phyloP scores from a whole-genome alignment of 2,113 vertebrate species.

The Calidris pugnax region DNA sequence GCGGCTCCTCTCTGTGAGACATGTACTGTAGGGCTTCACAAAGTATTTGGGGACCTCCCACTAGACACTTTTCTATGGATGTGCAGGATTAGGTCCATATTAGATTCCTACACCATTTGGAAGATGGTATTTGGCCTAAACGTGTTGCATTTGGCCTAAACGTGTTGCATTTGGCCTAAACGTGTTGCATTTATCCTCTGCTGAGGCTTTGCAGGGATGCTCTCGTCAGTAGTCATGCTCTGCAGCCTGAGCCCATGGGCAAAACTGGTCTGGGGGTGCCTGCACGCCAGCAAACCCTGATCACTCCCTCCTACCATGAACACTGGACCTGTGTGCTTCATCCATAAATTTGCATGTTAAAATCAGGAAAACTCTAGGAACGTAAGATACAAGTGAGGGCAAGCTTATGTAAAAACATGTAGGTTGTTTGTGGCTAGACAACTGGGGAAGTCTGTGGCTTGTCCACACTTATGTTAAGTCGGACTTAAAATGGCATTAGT shows the following conservation, averaged over 20 bases:
- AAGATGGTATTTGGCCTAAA: not conserved
- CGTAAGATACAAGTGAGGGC: not conserved
- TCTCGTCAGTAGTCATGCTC: not conserved
- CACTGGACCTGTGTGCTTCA: not conserved
- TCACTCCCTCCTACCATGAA: not conserved
- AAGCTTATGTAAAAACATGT: not conserved
- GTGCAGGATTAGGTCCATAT: not conserved
- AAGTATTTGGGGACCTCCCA: not conserved
- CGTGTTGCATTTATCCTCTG: not conserved
- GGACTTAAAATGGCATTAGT: slow-evolving; percentile 4
- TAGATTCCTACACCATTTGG: not conserved
- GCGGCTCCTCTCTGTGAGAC: not conserved
- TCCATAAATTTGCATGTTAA: not conserved
- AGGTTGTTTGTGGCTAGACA: not conserved
- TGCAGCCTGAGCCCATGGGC: not conserved
- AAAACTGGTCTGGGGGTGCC: not conserved
- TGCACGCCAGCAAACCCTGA: not conserved
- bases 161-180: not conserved
- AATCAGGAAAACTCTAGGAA: not conserved
- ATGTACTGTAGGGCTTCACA: not conserved
- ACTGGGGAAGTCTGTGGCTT: not conserved
- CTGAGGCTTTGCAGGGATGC: not conserved
- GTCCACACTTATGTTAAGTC: not conserved
- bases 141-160: not conserved
- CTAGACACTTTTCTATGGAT: not conserved